Evolutionary conservation across 2,888 invertebrate species (phyloP), one percentile per base, ranked within the genome.

Genomic region (Scaptomyza reducta): DNA sequence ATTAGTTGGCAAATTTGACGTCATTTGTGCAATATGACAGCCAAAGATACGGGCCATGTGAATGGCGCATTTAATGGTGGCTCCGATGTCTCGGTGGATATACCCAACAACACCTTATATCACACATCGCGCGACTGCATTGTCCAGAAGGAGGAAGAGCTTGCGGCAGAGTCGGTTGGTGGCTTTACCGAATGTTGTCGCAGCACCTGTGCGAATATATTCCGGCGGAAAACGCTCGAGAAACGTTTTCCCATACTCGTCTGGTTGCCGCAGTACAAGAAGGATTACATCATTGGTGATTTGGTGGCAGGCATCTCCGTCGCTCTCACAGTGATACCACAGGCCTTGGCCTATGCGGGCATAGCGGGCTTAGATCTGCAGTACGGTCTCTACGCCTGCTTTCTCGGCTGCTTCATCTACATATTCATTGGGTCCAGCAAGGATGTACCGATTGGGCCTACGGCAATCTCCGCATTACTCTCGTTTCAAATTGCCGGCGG

Each of bases 311-410:
- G 98, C 56, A 92, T 98, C 54, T 97, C 98, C 0, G 98, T 98
- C 25, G 98, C 97, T 7, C 59, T 92, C 54, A 92, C 91, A 9
- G 92, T 92, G 25, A 92, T 92, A 57, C 98, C 98, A 13, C 98
- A 98, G 92, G 96, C 96, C 14, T 92, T 96, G 70, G 96, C 96
- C 10, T 96, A 97, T 92, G 94, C 96, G 29, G 95, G 95, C 89
- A 95, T 96, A 64, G 96, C 96, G 35, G 95, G 96, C 16, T 91
- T 96, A 74, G 95, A 96, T 56, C 93, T 96, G 49, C 93, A 97
- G 95, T 96, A 97, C 91, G 98, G 98, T 44, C 93, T 98, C 61
- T 98, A 98, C 91, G 96, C 97, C 49, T 97, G 98, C 18, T 98
- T 98, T 91, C 92, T 98, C 84, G 97, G 98, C 56, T 96, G 96